phyloP scores from a whole-genome alignment of 1,140 invertebrate genomes.

The Camponotus pennsylvanicus region DNA sequence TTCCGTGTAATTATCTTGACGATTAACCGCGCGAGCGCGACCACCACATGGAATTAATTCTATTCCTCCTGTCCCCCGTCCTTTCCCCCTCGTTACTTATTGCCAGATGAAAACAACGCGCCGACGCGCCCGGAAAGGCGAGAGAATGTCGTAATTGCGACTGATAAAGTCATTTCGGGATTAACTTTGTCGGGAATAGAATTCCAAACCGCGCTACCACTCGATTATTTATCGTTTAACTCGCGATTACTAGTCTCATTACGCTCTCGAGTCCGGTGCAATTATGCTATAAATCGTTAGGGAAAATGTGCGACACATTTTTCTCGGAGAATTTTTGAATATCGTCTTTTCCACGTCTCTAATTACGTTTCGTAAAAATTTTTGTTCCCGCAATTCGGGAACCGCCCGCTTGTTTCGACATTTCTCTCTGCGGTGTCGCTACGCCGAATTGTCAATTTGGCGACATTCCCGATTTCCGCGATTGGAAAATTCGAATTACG shows the following conservation, averaged over 20 bases:
- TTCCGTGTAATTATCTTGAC: constrained; percentile 61
- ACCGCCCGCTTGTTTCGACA: background rate
- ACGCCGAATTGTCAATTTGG: constrained; percentile 33
- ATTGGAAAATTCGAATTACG: constrained; percentile 29
- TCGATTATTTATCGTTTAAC: constrained; percentile 41
- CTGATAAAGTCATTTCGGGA: constrained; percentile 39
- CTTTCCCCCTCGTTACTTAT: constrained; percentile 20
- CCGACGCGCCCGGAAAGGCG: background rate
- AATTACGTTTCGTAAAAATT: background rate
- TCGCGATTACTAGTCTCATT: constrained; percentile 4
- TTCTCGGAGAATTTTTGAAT: background rate
- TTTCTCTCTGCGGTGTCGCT: background rate
- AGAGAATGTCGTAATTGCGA: constrained; percentile 1
- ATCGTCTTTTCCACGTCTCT: background rate
- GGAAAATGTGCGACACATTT: background rate
- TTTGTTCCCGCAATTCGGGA: too few species aligned
- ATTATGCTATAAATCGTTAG: too few species aligned
- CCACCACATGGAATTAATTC: constrained; percentile 43
- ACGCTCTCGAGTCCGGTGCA: too few species aligned
- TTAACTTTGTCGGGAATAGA: background rate
- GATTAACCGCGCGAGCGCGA: constrained; percentile 43
- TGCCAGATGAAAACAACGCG: constrained; percentile 21
- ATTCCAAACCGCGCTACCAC: background rate
- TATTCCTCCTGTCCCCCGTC: constrained; percentile 22
- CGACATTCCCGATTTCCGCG: constrained; percentile 33